Evolutionary conservation across 1,140 invertebrate species (phyloP), one percentile per base, ranked within the genome.

Genomic region (Galleria mellonella): DNA sequence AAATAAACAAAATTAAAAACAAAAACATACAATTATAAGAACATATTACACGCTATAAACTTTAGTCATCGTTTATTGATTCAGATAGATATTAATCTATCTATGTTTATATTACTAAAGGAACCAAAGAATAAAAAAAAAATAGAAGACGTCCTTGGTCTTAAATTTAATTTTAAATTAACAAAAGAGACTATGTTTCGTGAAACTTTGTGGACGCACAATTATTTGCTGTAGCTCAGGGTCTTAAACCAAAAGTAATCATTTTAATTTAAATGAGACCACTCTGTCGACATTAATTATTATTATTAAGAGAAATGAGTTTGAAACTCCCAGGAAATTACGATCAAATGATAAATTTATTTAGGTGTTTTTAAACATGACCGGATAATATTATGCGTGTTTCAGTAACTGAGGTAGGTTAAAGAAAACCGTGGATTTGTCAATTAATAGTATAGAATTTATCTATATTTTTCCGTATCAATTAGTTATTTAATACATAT

Each of bases 211-310:
- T 32, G 31, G 40, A 49, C 41, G 40, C 32, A 38, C 31, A 49
- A 43, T 43, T 43, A 49, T 49, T 49, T 43, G 33, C 40, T 32
- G 40, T 42, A 33, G 47, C 47, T 42, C 41, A 38, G 15, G 47
- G 41, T 32, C 40, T 49, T 49, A 43, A 35, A 48, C 38, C 38
- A 48, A 48, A 47, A 49, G 47, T 49, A 43, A 49, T 49, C 40
- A 49, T 49, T 49, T 49, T 49, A 49, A 49, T 43, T 43, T 49
- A 17, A 42, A 49, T 49, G 47, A 49, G 40, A 40, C 23, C 46
- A 48, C 46, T 42, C 38, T 37, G 38, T 41, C 46, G 32, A 49
- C 47, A 49, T 49, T 49, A 43, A 49, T 49, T 49, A 38, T 38
- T 48, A 48, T 48, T 43, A 49, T 43, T 49, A 49, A 43, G 47